phyloP scores from a whole-genome alignment of 1,140 invertebrate genomes.

The Drosophila kepulauana region DNA sequence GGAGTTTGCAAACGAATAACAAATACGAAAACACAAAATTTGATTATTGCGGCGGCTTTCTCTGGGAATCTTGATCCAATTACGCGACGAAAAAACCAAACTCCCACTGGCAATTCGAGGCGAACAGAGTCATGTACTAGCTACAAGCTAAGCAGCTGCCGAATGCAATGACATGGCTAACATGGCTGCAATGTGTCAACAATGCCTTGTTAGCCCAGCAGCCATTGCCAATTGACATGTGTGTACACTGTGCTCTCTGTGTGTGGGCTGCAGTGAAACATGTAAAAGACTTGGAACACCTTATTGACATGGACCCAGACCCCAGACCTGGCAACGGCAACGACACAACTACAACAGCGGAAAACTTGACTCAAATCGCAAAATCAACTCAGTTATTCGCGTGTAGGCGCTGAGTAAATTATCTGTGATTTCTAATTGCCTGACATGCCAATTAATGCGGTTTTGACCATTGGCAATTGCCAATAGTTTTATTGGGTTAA shows the following conservation, averaged over 20 bases:
- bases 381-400: slow-evolving; percentile 18
- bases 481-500: slow-evolving; percentile 39
- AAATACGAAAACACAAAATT: slow-evolving; percentile 18
- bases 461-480: slow-evolving; percentile 20
- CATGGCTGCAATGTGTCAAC: slow-evolving; percentile 82
- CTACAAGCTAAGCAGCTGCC: not conserved
- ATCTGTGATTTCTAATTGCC: slow-evolving; percentile 79
- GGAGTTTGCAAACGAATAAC: slow-evolving; percentile 28
- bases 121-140: slow-evolving; percentile 26
- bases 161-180: slow-evolving; percentile 65
- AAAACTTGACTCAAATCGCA: slow-evolving; percentile 24
- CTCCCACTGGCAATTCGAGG: slow-evolving; percentile 52
- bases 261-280: slow-evolving; percentile 60
- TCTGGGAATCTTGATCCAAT: slow-evolving; percentile 54
- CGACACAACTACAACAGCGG: not conserved
- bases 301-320: slow-evolving; percentile 59
- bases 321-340: not conserved
- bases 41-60: slow-evolving; percentile 51
- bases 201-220: slow-evolving; percentile 75
- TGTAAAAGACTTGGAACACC: slow-evolving; percentile 62
- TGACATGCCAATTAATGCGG: slow-evolving; percentile 76
- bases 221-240: slow-evolving; percentile 48
- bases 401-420: slow-evolving; percentile 57
- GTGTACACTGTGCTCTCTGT: slow-evolving; percentile 33
- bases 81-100: slow-evolving; percentile 47